These are phyloP conservation scores for Formica exsecta DNA, from an alignment of 1,140 invertebrate species.

Conservation along the genomic window DNA sequence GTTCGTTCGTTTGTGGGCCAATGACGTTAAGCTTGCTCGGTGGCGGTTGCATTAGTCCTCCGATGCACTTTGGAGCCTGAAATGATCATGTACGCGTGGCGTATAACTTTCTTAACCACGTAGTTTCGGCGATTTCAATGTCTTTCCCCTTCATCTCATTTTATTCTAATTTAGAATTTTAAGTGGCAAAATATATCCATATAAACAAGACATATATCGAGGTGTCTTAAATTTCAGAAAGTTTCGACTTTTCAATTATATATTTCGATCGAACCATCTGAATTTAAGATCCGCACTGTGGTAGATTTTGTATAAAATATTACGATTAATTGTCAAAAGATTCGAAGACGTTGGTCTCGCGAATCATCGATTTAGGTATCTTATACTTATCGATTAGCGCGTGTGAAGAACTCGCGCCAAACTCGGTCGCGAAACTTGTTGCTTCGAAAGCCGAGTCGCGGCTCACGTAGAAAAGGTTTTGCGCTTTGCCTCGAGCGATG, in stretches of 20 bases:
- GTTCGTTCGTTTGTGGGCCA: constrained; percentile 59
- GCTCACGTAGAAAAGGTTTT: constrained; percentile 52
- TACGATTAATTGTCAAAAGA: not conserved
- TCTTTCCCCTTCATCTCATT: no score
- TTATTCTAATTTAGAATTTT: not conserved
- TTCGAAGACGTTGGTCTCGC: no score
- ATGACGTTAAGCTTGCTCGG: constrained; percentile 54
- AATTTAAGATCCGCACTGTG: not conserved
- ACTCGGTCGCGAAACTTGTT: constrained; percentile 66
- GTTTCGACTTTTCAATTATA: not conserved
- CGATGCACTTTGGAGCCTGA: constrained; percentile 4
- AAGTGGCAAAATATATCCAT: no score
- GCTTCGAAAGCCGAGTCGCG: constrained; percentile 53
- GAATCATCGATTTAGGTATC: not conserved
- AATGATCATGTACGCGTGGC: constrained; percentile 31
- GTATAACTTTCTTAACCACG: constrained; percentile 40
- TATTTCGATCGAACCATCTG: not conserved
- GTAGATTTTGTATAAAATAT: not conserved
- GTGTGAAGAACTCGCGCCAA: constrained; percentile 25
- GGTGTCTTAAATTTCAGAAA: not conserved
- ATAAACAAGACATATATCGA: not conserved
- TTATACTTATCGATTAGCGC: constrained; percentile 28
- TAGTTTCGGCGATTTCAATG: not conserved
- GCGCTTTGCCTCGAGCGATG: constrained; percentile 24
- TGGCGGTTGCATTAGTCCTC: not conserved